Percentiles rank a stretch among this genome's conserved stretches.
phyloP scores from a whole-genome alignment of 1,140 invertebrate species.

The Magallana ariakensis region DNA sequence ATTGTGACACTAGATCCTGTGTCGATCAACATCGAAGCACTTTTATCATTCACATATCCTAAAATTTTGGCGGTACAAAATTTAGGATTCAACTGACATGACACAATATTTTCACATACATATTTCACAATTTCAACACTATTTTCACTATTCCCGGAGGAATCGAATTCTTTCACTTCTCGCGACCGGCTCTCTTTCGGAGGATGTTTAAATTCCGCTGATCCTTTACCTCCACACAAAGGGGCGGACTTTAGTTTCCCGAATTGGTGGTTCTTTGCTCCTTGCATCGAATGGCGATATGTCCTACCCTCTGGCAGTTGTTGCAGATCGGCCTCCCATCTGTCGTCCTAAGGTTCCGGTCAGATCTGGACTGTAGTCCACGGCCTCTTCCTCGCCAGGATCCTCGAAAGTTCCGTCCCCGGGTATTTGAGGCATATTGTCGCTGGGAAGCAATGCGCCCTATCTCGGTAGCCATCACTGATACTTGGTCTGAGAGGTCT shows the following conservation, averaged over 20 bases:
- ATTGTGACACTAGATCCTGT: slow-evolving; percentile 35
- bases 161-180: not conserved
- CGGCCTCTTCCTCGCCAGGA: not conserved
- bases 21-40: slow-evolving; percentile 10
- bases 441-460: not conserved
- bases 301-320: slow-evolving; percentile 9
- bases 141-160: too few relatives aligned
- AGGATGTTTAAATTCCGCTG: slow-evolving; percentile 28
- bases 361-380: not conserved
- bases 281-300: not conserved
- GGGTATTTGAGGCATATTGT: not conserved
- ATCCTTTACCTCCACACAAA: slow-evolving; percentile 14
- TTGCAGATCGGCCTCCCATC: slow-evolving; percentile 46
- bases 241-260: slow-evolving; percentile 12
- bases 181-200: not conserved
- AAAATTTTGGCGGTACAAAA: slow-evolving; percentile 38
- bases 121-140: not conserved
- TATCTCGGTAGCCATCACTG: not conserved
- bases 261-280: not conserved
- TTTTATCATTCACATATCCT: not conserved
- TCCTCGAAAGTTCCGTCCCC: not conserved
- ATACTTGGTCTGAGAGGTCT: not conserved
- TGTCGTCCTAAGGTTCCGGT: slow-evolving; percentile 42
- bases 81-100: slow-evolving; percentile 10
- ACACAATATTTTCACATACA: not conserved